Evolutionary conservation across 2,113 vertebrate species (phyloP).

Genomic region (Sialia sialis): DNA sequence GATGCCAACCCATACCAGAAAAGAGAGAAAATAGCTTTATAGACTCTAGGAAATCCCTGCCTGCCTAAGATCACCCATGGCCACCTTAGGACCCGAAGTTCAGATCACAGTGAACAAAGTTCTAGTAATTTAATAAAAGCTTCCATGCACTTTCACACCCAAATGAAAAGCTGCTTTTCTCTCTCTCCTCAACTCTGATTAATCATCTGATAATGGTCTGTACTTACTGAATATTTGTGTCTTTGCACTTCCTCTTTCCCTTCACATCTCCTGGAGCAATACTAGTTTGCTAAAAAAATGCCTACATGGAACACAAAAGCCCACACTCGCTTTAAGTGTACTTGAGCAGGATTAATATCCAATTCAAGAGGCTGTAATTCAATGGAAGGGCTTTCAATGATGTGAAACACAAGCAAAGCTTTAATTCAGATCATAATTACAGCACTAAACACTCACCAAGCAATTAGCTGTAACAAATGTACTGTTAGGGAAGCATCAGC

Average conservation of each 20-base stretch:
- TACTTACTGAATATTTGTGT: neutral
- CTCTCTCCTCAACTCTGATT: neutral
- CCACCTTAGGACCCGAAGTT: neutral
- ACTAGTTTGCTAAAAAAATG: neutral
- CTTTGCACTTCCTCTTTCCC: neutral
- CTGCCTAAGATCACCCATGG: neutral
- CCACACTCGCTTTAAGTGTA: conserved; percentile 5
- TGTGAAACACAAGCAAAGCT: conserved; percentile 57
- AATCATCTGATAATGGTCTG: neutral
- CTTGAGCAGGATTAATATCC: conserved; percentile 32
- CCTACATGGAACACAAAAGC: neutral
- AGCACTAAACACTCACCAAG: conserved; percentile 11
- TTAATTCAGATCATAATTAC: conserved; percentile 37
- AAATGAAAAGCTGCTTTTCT: neutral
- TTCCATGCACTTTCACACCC: neutral
- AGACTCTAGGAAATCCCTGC: neutral
- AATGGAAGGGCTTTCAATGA: conserved; percentile 25
- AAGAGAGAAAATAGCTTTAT: neutral
- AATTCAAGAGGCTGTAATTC: conserved; percentile 21
- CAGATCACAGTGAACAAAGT: neutral
- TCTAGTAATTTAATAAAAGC: neutral
- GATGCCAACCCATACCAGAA: neutral
- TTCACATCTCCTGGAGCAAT: neutral
- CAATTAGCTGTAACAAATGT: conserved; percentile 45
- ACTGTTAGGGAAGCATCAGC: neutral